Conservation (phyloP, 2,888 invertebrate genomes). For the Diaperis boleti region DNA sequence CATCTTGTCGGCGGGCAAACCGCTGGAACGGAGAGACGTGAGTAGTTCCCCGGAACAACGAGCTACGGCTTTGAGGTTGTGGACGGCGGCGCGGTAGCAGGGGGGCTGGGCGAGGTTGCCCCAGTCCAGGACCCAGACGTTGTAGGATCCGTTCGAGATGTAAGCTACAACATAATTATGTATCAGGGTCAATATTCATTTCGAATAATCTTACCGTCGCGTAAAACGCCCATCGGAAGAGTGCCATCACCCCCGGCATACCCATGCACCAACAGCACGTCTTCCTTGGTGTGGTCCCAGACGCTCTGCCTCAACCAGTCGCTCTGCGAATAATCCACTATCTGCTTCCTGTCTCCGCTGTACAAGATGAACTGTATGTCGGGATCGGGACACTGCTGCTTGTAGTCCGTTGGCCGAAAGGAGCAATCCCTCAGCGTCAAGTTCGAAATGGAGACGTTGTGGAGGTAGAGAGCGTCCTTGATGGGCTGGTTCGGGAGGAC, state of each 20-base stretch:
- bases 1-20: conserved; percentile 74
- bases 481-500: conserved; percentile 67
- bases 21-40: conserved; percentile 73
- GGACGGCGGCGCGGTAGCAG: conserved; percentile 77
- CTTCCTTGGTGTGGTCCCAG: conserved; percentile 78
- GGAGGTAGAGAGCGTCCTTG: conserved; percentile 74
- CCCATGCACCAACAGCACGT: conserved; percentile 79
- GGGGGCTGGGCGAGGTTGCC: conserved; percentile 77
- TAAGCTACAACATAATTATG: conserved; percentile 71
- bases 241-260: conserved; percentile 84
- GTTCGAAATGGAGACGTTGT: conserved; percentile 72
- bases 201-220: conserved; percentile 71
- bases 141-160: conserved; percentile 78
- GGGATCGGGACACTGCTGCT: conserved; percentile 79
- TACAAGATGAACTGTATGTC: conserved; percentile 76
- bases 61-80: conserved; percentile 79
- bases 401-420: conserved; percentile 70
- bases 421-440: conserved; percentile 75
- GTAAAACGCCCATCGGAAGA: conserved; percentile 78
- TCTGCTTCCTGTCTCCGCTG: conserved; percentile 68
- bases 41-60: conserved; percentile 77
- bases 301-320: conserved; percentile 81
- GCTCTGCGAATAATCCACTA: conserved; percentile 71
- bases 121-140: conserved; percentile 84
- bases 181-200: neutral